Conservation (phyloP, 2,113 vertebrate species). For the Psettodes erumei region DNA sequence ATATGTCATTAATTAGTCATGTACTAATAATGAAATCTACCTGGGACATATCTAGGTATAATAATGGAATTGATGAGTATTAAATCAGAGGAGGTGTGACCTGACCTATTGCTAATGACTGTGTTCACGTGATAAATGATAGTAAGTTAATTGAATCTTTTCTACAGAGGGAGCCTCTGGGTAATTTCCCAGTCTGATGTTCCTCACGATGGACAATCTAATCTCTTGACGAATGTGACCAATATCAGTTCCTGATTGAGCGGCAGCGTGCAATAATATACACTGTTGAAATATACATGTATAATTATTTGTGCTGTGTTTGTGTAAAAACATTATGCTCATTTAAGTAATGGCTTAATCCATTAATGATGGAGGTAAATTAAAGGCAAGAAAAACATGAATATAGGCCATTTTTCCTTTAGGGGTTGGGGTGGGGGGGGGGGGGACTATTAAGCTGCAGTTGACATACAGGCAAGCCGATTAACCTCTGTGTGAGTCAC, state of each 20-base stretch:
- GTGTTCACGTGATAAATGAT: slow-evolving; percentile 67
- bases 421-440: neutral
- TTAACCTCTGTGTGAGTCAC: slow-evolving; percentile 55
- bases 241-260: slow-evolving; percentile 22
- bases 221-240: slow-evolving; percentile 29
- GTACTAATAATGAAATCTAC: slow-evolving; percentile 12
- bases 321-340: neutral
- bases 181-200: slow-evolving; percentile 30
- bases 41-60: slow-evolving; percentile 17
- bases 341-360: slow-evolving; percentile 9
- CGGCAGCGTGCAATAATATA: slow-evolving; percentile 15
- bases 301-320: slow-evolving; percentile 9
- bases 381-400: slow-evolving; percentile 24
- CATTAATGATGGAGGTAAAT: slow-evolving; percentile 26
- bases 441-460: slow-evolving; percentile 17
- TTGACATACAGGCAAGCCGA: slow-evolving; percentile 30
- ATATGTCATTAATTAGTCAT: slow-evolving; percentile 22
- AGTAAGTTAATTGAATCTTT: slow-evolving; percentile 63
- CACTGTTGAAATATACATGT: neutral
- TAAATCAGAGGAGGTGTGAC: slow-evolving; percentile 55
- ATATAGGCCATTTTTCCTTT: slow-evolving; percentile 11
- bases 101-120: slow-evolving; percentile 63
- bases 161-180: slow-evolving; percentile 38
- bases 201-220: slow-evolving; percentile 40
- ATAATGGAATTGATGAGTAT: slow-evolving; percentile 43